A percentile compares a stretch with the other conserved stretches of the same genome.
phyloP scores from a whole-genome alignment of 2,113 vertebrate species.

The Thamnophis sirtalis region DNA sequence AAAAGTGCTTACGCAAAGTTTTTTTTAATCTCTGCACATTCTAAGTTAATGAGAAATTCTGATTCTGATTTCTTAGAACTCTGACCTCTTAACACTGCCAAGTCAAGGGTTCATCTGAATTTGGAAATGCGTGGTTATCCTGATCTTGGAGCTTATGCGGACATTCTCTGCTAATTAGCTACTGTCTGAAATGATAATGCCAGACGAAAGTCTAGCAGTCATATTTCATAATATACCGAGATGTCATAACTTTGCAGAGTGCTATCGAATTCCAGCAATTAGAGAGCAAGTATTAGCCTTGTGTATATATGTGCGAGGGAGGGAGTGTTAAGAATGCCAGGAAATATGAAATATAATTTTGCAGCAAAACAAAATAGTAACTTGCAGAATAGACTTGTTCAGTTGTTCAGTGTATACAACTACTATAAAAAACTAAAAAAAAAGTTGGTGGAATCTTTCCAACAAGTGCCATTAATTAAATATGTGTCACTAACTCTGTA shows the following conservation, averaged over 20 bases:
- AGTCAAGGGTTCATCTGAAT: neutral
- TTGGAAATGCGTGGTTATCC: neutral
- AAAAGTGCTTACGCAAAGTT: neutral
- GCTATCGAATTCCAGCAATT: neutral
- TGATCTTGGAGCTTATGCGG: neutral
- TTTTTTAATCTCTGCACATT: neutral
- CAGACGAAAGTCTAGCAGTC: neutral
- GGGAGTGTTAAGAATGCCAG: neutral
- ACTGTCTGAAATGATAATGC: neutral
- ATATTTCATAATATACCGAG: neutral
- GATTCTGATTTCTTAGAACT: neutral
- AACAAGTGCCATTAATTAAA: neutral
- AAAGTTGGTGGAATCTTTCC: neutral
- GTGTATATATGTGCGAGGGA: neutral
- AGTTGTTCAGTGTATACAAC: neutral
- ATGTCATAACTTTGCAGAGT: neutral
- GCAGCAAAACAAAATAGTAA: neutral
- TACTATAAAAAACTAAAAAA: neutral
- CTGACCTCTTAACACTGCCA: neutral
- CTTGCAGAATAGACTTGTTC: neutral
- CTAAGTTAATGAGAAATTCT: neutral
- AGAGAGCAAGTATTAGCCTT: neutral
- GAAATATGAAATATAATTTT: neutral
- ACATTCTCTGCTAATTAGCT: neutral
- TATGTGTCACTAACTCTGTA: neutral